Base-by-base conservation (phyloP, 2,797 vertebrate species). In the Danio aesculapii region DNA sequence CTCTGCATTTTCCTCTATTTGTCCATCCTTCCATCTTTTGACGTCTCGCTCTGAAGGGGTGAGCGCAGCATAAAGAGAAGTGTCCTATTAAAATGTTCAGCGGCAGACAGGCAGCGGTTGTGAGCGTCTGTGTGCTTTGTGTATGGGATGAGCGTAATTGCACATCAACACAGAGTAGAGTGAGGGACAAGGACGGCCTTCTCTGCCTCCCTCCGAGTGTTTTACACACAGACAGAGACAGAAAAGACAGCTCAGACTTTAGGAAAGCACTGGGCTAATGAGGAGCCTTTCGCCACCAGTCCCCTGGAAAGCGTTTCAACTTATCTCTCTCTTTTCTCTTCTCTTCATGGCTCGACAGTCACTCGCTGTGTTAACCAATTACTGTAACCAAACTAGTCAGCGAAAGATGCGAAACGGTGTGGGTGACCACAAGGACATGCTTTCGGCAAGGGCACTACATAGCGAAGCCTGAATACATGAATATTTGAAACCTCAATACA, bases 21-120 rank as follows among this genome's bases (percentile, higher is more conserved):
- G 71, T 68, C 81, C 83, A 78, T 84, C 81, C 67, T 63, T 81
- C 85, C 47, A 79, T 74, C 81, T 30, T 91, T 90, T 91, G 86
- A 91, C 91, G 89, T 89, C 86, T 88, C 82, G 75, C 84, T 55
- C 81, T 68, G 46, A 44, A 68, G 66, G 55, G 67, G 30, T 30
- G 39, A 55, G 3, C n/a, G 43, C 77, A 61, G 77, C 79, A 64
- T 74, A 68, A 75, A 78, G 72, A 82, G 69, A 80, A 83, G 53
- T 73, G 68, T 58, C 52, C 66, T 86, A 75, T 85, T 86, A 82
- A 50, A 63, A 67, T 69, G 64, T 70, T 62, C 47, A 69, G 30
- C 30, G 30, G 70, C 76, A 59, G 77, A 71, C 66, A 84, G 80
- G 69, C 81, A 75, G 57, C 50, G 75, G 49, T 81, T 21, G 82